Base-by-base conservation (phyloP, 1,140 invertebrate species). In the Lasioglossum baleicum region DNA sequence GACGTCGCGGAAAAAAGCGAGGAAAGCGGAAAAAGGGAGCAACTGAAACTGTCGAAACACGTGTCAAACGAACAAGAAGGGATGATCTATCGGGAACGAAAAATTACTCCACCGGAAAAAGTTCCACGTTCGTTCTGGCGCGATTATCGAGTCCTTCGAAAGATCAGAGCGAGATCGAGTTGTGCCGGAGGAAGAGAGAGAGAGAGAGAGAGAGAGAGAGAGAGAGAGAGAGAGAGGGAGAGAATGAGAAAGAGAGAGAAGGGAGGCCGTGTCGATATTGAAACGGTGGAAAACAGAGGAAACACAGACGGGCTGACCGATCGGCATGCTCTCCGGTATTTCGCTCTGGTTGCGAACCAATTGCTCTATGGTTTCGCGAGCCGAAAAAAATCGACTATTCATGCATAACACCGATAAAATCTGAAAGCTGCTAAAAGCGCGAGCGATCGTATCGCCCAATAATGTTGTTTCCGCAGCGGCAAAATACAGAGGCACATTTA, bases 321-420 rank as follows among this genome's bases (percentile, higher is more conserved):
- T 82, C 75, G 75, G 60, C 35, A 63, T 77, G 64, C 69, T 69
- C 67, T 78, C 68, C 73, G 75, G 68, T 78, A 82, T 82, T 67
- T 68, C 71, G 42, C 68, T 76, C 67, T 75, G 73, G 78, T 83
- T 77, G 69, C 64, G 69, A 83, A 83, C 81, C 83, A 70, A 65
- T 81, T 73, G 60, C 75, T 72, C 79, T 58, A 60, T 75, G 75
- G 80, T 66, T 77, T 56, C 63, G 63, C 66, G 72, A 67, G 65
- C 78, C 31, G 75, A 81, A 86, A 85, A 75, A 82, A 79, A 79
- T 83, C 73, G 81, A 72, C 83, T 74, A 69, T 80, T 85, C 77
- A 83, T 75, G 73, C 74, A 51, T 63, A 82, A 66, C 80, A n/a
- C 65, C 80, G 83, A 85, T 85, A 86, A 83, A 86, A 85, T 86